Conservation (phyloP, 2,888 invertebrate genomes). For the Thyatira batis region DNA sequence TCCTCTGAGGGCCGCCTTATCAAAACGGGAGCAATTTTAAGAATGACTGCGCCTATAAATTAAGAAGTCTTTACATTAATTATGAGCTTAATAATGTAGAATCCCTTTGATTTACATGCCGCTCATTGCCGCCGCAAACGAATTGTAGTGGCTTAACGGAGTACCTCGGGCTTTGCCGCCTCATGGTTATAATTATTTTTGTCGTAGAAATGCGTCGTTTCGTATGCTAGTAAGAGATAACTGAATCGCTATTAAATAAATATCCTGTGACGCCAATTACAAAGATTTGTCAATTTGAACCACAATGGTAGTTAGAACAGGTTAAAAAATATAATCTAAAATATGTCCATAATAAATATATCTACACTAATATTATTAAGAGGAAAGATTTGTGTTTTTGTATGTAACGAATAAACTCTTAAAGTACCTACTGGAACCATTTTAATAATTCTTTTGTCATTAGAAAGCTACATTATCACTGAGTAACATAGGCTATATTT, state of each 20-base stretch:
- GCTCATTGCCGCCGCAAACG: constrained; percentile 79
- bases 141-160: constrained; percentile 79
- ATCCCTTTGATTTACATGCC: constrained; percentile 82
- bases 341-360: too few relatives aligned
- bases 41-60: constrained; percentile 78
- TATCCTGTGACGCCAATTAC: constrained; percentile 67
- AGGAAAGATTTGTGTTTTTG: too few relatives aligned
- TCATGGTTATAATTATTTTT: constrained; percentile 77
- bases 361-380: too few relatives aligned
- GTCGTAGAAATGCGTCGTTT: constrained; percentile 57
- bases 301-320: too few relatives aligned
- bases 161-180: constrained; percentile 65
- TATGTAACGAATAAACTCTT: too few relatives aligned
- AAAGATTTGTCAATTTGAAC: constrained; percentile 64
- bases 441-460: too few relatives aligned
- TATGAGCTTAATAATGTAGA: constrained; percentile 81
- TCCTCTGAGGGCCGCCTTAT: constrained; percentile 64
- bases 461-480: too few relatives aligned
- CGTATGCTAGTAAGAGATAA: constrained; percentile 67
- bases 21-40: constrained; percentile 77
- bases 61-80: constrained; percentile 79
- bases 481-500: too few relatives aligned
- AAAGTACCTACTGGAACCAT: too few relatives aligned
- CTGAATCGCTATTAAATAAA: constrained; percentile 70
- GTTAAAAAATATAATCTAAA: too few relatives aligned